Evolutionary conservation across 2,888 invertebrate species (phyloP).

Genomic region (Diaprepes abbreviatus): DNA sequence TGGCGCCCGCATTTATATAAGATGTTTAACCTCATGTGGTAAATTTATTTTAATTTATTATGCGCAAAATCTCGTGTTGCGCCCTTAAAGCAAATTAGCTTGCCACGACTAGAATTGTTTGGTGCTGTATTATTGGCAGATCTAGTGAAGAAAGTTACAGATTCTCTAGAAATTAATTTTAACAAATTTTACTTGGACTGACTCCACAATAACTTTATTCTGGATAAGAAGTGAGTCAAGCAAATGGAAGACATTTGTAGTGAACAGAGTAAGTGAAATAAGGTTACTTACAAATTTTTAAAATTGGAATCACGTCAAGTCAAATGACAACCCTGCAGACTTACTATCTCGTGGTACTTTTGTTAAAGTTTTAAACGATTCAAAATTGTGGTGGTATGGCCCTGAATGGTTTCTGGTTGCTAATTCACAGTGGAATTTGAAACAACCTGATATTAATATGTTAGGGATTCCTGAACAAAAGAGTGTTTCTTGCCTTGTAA

Average conservation of each 20-base stretch:
- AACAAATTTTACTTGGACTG: slow-evolving; percentile 20
- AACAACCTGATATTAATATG: not conserved
- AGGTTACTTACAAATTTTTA: not conserved
- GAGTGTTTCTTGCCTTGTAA: not conserved
- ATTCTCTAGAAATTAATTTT: slow-evolving; percentile 5
- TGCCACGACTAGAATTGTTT: too few species aligned
- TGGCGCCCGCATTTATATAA: too few species aligned
- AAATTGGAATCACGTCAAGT: slow-evolving; percentile 30
- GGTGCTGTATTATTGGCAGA: too few species aligned
- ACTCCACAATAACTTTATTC: slow-evolving; percentile 13
- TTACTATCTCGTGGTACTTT: slow-evolving; percentile 19
- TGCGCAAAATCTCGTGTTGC: too few species aligned
- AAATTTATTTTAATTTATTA: too few species aligned
- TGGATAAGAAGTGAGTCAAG: slow-evolving; percentile 33
- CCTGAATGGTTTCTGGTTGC: not conserved
- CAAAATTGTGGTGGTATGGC: slow-evolving; percentile 20
- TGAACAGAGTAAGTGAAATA: too few species aligned
- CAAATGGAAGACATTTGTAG: too few species aligned
- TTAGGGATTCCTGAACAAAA: slow-evolving; percentile 15
- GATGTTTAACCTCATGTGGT: too few species aligned
- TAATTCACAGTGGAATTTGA: not conserved
- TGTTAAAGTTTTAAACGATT: not conserved
- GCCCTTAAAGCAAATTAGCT: too few species aligned
- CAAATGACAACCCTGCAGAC: slow-evolving; percentile 42
- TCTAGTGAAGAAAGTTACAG: slow-evolving; percentile 7